Base-by-base conservation (phyloP, 1,140 invertebrate genomes). In the Drosophila neocordata region DNA sequence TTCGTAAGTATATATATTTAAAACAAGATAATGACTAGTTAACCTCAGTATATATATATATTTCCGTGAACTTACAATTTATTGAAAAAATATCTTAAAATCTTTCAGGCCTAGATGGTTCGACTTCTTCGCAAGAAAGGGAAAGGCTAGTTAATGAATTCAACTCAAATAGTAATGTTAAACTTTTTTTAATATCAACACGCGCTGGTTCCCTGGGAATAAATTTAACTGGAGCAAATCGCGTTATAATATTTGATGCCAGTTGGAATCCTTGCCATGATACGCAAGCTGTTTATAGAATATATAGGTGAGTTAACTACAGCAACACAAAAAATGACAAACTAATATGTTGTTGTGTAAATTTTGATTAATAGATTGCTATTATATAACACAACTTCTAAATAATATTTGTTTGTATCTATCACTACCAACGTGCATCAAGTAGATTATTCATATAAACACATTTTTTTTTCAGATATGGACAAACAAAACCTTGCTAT, bases 211-310 rank as follows among this genome's bases (percentile, higher is more conserved):
- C 97, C 20, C 93, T 99, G 12, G 99, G 99, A 4, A 99, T 99
- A 55, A 99, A 99, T 93, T 94, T 99, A 18, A 96, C 98, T 51
- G 98, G 98, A 20, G 99, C 99, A 0, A 99, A 99, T 93, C 93
- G 99, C 55, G 98, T 99, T 0, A 96, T 99, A 20, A 98, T 99
- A 31, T 96, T 99, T 84, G 99, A 99, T 93, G 98, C 98, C 37
- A 99, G 97, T 3, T 99, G 98, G 98, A 99, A 99, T 93, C 99
- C 99, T n/a, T 99, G 98, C 89, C 98, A 99, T 91, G 98, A 99
- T 91, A 99, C 98, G 1, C 98, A 99, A 92, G 98, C 98, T 57
- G 98, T 99, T 1, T 99, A 98, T 92, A 93, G 99, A 81, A 98
- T 99, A 37, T 99, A 99, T 92, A 94, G 98, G 91, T 91, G 60